Percentiles rank a stretch among this genome's conserved stretches.
These are phyloP conservation scores for Magallana ariakensis DNA, from an alignment of 1,140 invertebrate species.

Conservation along the genomic window DNA sequence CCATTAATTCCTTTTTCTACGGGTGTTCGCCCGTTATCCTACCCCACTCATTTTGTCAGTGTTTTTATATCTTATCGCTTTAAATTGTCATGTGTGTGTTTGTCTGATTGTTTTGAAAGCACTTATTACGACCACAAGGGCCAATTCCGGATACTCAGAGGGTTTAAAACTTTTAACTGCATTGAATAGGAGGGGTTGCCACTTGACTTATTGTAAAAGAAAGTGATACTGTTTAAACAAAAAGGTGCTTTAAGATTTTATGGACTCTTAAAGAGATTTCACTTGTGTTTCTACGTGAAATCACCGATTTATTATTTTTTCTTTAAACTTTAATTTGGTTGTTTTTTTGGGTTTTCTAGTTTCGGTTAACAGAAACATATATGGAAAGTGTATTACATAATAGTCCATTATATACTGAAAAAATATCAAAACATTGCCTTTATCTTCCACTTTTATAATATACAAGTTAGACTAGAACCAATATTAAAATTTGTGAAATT, in stretches of 20 bases:
- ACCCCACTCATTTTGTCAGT: not conserved
- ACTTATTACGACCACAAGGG: not conserved
- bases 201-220: not conserved
- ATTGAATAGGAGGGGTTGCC: not conserved
- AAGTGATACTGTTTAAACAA: not conserved
- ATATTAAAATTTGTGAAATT: too few relatives aligned
- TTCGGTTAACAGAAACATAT: too few relatives aligned
- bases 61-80: not conserved
- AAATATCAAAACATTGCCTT: too few relatives aligned
- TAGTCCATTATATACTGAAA: too few relatives aligned
- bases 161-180: slow-evolving; percentile 15
- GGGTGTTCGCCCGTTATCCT: not conserved
- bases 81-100: slow-evolving; percentile 16
- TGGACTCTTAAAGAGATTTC: too few relatives aligned
- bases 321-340: too few relatives aligned
- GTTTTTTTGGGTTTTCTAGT: too few relatives aligned
- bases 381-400: too few relatives aligned
- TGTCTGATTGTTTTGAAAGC: slow-evolving; percentile 12
- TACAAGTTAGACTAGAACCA: too few relatives aligned
- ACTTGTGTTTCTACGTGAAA: too few relatives aligned
- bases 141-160: not conserved
- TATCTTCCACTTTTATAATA: too few relatives aligned
- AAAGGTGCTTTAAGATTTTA: not conserved
- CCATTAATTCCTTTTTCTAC: not conserved
- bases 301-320: too few relatives aligned